A percentile compares a stretch with the other conserved stretches of the same genome.
These are phyloP conservation scores for Apis florea DNA, from an alignment of 1,140 invertebrate species.

Conservation along the genomic window DNA sequence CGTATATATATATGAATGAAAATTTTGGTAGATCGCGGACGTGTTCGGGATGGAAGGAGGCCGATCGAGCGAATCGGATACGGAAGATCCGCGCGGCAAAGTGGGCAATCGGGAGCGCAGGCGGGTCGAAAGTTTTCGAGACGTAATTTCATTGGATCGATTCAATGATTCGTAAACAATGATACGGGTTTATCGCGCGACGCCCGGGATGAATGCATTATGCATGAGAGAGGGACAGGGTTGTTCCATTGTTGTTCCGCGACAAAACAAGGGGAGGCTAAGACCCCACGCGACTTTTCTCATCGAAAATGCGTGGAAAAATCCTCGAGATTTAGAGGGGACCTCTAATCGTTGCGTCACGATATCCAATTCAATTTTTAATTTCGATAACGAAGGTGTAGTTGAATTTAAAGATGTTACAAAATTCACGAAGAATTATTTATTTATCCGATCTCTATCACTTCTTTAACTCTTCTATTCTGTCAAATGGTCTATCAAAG, in stretches of 20 bases:
- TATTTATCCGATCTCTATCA: too few species aligned
- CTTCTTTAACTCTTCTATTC: too few species aligned
- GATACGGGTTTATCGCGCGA: constrained; percentile 68
- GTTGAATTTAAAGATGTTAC: too few species aligned
- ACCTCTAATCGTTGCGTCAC: too few species aligned
- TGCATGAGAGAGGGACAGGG: constrained; percentile 66
- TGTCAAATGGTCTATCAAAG: too few species aligned
- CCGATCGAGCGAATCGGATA: neutral
- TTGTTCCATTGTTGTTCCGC: constrained; percentile 53
- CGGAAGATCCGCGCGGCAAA: neutral
- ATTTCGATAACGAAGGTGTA: too few species aligned
- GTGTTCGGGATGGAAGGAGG: neutral
- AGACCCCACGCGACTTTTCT: constrained; percentile 43
- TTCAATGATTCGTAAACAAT: constrained; percentile 76
- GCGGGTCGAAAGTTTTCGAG: constrained; percentile 46
- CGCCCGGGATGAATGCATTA: constrained; percentile 64
- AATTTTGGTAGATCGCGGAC: neutral
- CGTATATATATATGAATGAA: neutral
- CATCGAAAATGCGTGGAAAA: constrained; percentile 29
- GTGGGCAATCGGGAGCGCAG: neutral
- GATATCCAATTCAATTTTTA: too few species aligned
- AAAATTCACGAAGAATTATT: too few species aligned
- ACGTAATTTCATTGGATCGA: constrained; percentile 68
- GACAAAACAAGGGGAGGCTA: constrained; percentile 29
- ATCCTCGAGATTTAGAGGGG: too few species aligned